These are phyloP conservation scores for Cygnus olor DNA, from an alignment of 2,797 vertebrate species.

Conservation along the genomic window DNA sequence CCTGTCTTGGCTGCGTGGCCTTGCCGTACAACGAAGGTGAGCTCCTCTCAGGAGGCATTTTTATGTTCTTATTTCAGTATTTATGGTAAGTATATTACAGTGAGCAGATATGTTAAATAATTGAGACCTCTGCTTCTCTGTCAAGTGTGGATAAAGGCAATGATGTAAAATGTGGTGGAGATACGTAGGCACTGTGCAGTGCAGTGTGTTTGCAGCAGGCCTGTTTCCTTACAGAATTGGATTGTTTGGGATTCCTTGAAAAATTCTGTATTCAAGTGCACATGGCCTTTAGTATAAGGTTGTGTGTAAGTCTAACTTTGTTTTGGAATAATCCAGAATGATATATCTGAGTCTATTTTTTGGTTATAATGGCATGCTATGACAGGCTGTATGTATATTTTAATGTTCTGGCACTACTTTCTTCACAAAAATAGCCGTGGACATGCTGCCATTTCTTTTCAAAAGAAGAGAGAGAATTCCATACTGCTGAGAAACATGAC, in stretches of 20 bases:
- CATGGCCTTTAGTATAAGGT: not conserved
- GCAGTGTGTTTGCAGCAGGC: not conserved
- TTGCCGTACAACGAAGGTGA: fast-evolving
- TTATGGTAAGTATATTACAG: not conserved
- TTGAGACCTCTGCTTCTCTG: not conserved
- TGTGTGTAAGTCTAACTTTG: not conserved
- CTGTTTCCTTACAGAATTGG: not conserved
- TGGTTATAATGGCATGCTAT: not conserved
- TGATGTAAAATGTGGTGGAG: not conserved
- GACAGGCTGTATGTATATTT: not conserved
- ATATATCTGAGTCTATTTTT: not conserved
- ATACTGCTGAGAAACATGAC: not conserved
- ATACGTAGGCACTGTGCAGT: not conserved
- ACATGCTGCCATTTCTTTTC: not conserved
- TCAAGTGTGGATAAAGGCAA: not conserved
- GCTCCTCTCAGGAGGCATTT: not conserved
- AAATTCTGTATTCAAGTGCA: not conserved
- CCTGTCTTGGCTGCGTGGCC: not conserved
- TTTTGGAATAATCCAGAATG: not conserved
- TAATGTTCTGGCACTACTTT: not conserved
- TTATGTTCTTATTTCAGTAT: not conserved
- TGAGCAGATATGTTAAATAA: not conserved
- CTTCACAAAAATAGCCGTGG: not conserved
- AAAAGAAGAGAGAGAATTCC: not conserved
- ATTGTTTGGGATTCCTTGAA: not conserved